Evolutionary conservation across 2,797 vertebrate genomes (phyloP).

Genomic region (Phalanger gymnotis): DNA sequence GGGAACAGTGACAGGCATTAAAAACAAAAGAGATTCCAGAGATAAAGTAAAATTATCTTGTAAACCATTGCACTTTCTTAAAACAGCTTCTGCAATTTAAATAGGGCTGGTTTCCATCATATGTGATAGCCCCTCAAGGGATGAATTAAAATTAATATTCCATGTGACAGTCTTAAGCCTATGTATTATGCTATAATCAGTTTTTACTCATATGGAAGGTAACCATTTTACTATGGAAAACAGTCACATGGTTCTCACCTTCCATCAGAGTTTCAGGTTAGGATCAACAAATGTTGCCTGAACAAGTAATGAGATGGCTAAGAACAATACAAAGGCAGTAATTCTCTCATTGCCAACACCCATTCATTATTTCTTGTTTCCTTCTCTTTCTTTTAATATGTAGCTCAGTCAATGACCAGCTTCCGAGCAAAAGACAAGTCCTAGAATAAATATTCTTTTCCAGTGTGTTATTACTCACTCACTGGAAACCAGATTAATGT

Average conservation of each 20-base stretch:
- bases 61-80: slow-evolving; percentile 13
- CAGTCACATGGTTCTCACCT: not conserved
- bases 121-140: not conserved
- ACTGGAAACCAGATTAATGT: not conserved
- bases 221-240: not conserved
- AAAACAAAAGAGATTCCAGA: slow-evolving; percentile 1
- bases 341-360: not conserved
- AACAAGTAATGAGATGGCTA: not conserved
- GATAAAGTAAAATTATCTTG: slow-evolving; percentile 9
- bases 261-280: not conserved
- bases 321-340: not conserved
- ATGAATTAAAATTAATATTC: not conserved
- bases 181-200: not conserved
- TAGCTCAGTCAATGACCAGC: not conserved
- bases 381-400: not conserved
- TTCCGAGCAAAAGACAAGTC: not conserved
- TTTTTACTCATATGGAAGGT: not conserved
- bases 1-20: not conserved
- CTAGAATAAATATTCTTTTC: not conserved
- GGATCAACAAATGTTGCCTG: not conserved
- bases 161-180: not conserved
- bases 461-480: not conserved
- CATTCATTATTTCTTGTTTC: not conserved
- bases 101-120: not conserved
- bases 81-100: slow-evolving; percentile 38